Base-by-base conservation (phyloP, 1,140 invertebrate genomes). In the Laodelphax striatellus region DNA sequence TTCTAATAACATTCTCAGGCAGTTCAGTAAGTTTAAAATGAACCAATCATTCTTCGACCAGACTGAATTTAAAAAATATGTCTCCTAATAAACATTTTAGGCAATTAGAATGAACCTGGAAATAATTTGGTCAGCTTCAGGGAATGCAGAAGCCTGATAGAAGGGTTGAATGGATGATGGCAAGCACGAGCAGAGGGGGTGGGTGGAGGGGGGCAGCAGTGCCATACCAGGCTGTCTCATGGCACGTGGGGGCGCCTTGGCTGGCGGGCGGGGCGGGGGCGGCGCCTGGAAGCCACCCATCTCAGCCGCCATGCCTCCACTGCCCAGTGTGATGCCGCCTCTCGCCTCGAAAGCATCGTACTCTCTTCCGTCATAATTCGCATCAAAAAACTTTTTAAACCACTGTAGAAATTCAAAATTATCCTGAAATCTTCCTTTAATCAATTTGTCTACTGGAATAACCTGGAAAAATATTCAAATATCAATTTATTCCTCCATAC, bases 361-460 rank as follows among this genome's bases (percentile, higher is more conserved):
- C 60, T 92, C 90, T 65, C 88, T 82, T 57, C 94, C 94, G 72
- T 97, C 92, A 77, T 97, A 98, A 80, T 99, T 99, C 53, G 95
- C 94, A 81, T 99, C 96, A 79, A 98, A 99, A 77, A 99, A 98
- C 73, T 97, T 97, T 82, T 99, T 98, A 80, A 99, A 99, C 97
- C 97, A 99, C 81, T 99, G 97, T 63, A 99, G 86, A 80, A 99
- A 99, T 79, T 99, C 97, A 84, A 99, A 99, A 79, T 99, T 99
- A 79, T 99, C 96, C 84, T 96, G 92, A 77, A 98, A 98, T 70
- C 92, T 86, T 67, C 93, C 94, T 77, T 98, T 98, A 71, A 97
- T 93, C 75, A 98, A 82, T 77, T 90, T 94, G 76, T 98, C 94
- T 74, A 98, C 92, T 63, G 94, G 92, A 77, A 98, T 94, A 71